A percentile compares a stretch with the other conserved stretches of the same genome.
Evolutionary conservation across 2,888 invertebrate species (phyloP).

Genomic region (Petrolisthes manimaculis): DNA sequence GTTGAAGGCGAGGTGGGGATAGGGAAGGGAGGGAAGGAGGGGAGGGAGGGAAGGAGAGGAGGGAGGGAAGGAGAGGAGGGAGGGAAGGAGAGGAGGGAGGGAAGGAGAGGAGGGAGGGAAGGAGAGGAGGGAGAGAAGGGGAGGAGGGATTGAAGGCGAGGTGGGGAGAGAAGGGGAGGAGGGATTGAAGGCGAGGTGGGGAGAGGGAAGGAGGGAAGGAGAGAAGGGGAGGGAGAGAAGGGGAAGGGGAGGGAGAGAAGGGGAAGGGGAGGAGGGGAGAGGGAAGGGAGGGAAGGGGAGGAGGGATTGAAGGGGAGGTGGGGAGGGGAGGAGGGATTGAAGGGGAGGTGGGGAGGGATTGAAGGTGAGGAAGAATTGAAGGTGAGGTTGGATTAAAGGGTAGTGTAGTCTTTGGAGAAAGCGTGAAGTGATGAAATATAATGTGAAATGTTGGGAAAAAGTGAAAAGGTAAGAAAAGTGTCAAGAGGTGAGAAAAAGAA

Average conservation of each 20-base stretch:
- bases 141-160: neutral
- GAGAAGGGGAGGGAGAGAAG: neutral
- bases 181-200: neutral
- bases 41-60: neutral
- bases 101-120: neutral
- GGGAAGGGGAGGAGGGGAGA: neutral
- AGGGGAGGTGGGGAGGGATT: neutral
- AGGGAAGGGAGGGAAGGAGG: neutral
- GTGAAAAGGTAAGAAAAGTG: too few species aligned
- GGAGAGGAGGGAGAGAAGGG: neutral
- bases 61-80: neutral
- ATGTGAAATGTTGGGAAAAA: neutral
- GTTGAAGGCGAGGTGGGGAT: neutral
- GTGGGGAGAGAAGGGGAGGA: neutral
- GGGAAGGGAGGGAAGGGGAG: neutral
- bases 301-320: neutral
- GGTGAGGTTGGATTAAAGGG: neutral
- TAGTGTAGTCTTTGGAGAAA: neutral
- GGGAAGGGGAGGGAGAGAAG: neutral
- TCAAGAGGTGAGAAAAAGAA: neutral
- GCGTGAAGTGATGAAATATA: neutral
- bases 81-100: neutral
- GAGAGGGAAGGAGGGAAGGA: neutral
- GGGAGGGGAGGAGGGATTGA: neutral
- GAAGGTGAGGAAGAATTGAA: neutral